A percentile compares a stretch with the other conserved stretches of the same genome.
Conservation (phyloP, 1,140 invertebrate species). For the Drosophila subpulchrella region DNA sequence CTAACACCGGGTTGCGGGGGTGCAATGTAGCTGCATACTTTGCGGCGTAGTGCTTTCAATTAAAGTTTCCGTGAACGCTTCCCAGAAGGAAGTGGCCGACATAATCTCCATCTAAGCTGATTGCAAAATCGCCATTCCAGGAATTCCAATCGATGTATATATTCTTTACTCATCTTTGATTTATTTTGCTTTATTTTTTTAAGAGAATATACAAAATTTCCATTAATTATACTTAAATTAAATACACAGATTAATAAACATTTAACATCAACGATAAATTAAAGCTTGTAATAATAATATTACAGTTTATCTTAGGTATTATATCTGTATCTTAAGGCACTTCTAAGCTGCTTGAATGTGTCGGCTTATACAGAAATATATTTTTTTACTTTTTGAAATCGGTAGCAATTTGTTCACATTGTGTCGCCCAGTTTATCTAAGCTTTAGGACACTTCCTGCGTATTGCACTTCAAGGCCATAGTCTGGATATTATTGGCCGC, state of each 20-base stretch:
- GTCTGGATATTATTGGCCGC: constrained; percentile 22
- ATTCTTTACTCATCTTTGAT: neutral
- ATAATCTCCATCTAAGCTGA: constrained; percentile 44
- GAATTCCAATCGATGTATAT: constrained; percentile 20
- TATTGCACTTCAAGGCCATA: constrained; percentile 9
- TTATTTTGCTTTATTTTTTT: neutral
- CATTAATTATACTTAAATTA: neutral
- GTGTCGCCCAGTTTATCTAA: constrained; percentile 6
- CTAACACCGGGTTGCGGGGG: neutral
- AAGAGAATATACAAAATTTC: neutral
- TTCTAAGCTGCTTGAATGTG: too few relatives aligned
- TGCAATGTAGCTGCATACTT: constrained; percentile 30
- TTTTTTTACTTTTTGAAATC: neutral
- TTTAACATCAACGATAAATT: too few relatives aligned
- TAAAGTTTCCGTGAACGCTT: constrained; percentile 37
- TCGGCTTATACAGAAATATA: too few relatives aligned
- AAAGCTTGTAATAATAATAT: too few relatives aligned
- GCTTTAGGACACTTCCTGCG: constrained; percentile 1
- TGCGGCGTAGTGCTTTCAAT: constrained; percentile 43
- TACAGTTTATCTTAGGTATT: too few relatives aligned
- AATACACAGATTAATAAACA: too few relatives aligned
- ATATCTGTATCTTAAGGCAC: too few relatives aligned
- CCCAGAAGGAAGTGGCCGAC: constrained; percentile 6
- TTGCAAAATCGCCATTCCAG: constrained; percentile 24
- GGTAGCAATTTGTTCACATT: constrained; percentile 6